Percentiles rank a stretch among this genome's conserved stretches.
Evolutionary conservation across 2,797 vertebrate genomes (phyloP).

Genomic region (Phrynocephalus forsythii): DNA sequence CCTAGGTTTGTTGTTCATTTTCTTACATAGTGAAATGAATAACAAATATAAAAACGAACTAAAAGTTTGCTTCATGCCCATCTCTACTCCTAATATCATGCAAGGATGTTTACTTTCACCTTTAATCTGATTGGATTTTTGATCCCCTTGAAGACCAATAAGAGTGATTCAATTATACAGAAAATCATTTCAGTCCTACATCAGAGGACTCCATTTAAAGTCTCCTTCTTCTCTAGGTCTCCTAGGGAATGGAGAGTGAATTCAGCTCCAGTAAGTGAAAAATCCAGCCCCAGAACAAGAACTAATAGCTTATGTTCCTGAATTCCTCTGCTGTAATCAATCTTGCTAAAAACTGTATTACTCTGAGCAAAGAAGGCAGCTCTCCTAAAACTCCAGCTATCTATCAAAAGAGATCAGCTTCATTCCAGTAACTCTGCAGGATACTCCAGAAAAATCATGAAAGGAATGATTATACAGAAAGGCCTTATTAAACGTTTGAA

Average conservation of each 20-base stretch:
- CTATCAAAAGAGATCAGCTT: background rate
- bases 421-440: conserved; percentile 13
- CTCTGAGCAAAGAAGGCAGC: background rate
- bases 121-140: background rate
- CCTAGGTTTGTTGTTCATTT: too few species aligned
- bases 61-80: too few species aligned
- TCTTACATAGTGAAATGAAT: too few species aligned
- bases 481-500: conserved; percentile 23
- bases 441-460: background rate
- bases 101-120: background rate
- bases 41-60: too few species aligned
- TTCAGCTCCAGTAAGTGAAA: conserved; percentile 19
- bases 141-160: background rate
- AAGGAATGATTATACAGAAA: conserved; percentile 24
- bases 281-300: conserved; percentile 18
- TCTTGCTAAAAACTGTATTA: conserved; percentile 39
- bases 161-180: background rate
- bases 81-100: background rate
- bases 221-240: background rate
- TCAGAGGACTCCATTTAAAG: background rate
- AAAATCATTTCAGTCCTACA: background rate
- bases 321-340: conserved; percentile 36
- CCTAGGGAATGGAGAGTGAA: background rate
- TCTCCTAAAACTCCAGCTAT: background rate
- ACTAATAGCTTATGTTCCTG: conserved; percentile 25